Evolutionary conservation across 64 coral and sea anemone genomes (phyloP).

Genomic region (Acropora tenuis): DNA sequence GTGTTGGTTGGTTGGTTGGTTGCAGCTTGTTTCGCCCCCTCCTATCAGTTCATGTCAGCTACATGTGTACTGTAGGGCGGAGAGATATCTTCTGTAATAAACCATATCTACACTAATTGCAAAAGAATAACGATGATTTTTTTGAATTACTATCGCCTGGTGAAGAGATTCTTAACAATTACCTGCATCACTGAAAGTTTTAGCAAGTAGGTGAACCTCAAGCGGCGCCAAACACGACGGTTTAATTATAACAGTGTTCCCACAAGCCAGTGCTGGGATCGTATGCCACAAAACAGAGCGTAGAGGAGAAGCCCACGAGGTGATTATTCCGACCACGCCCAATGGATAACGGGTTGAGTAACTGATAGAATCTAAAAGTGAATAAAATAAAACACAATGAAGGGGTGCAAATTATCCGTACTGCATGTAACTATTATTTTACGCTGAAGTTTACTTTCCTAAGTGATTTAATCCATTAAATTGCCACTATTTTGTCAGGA

Average conservation of each 20-base stretch:
- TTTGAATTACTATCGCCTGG: no score
- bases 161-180: not conserved
- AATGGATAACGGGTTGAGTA: constrained; percentile 37
- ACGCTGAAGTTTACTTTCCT: no score
- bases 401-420: not conserved
- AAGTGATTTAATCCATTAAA: no score
- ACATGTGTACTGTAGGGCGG: no score
- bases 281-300: constrained; percentile 46
- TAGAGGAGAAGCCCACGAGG: constrained; percentile 47
- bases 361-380: constrained; percentile 21
- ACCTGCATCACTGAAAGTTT: constrained; percentile 63
- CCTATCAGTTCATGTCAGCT: no score
- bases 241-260: constrained; percentile 65
- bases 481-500: no score
- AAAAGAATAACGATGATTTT: no score
- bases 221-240: constrained; percentile 56
- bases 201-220: constrained; percentile 54
- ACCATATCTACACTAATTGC: no score
- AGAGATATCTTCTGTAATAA: no score
- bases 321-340: constrained; percentile 59
- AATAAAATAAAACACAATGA: not conserved
- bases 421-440: no score
- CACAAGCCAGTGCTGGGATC: constrained; percentile 51
- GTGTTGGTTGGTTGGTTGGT: no score
- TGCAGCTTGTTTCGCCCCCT: no score